phyloP scores from a whole-genome alignment of 2,797 vertebrate genomes.

The Lacerta bilineata region DNA sequence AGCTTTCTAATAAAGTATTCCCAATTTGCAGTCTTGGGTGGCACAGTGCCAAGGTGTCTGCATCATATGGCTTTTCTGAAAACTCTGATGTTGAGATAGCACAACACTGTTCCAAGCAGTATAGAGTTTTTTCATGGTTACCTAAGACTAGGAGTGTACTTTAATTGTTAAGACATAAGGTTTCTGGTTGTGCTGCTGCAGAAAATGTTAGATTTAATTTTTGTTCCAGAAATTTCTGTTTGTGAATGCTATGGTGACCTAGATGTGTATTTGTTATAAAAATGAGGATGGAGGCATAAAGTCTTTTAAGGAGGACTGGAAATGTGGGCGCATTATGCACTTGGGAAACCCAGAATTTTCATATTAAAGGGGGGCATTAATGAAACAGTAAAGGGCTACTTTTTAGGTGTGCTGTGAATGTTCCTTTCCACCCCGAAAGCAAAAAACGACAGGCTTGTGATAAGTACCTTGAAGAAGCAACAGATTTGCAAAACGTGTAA shows the following conservation, averaged over 20 bases:
- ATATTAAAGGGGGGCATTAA: background rate
- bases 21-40: too few species aligned
- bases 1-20: background rate
- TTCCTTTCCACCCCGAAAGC: slow-evolving; percentile 2
- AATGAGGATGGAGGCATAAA: background rate
- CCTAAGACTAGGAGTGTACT: background rate
- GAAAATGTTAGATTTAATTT: slow-evolving; percentile 16
- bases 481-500: background rate
- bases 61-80: background rate
- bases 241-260: background rate
- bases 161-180: background rate
- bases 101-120: background rate
- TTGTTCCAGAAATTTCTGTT: slow-evolving; percentile 4
- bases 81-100: background rate
- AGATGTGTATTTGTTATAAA: background rate
- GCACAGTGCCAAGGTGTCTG: background rate
- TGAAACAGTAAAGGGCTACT: background rate
- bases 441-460: slow-evolving; percentile 3
- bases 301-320: background rate
- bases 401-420: background rate
- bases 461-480: background rate
- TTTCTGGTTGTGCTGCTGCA: background rate
- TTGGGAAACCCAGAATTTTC: too few species aligned
- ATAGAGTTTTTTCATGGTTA: background rate
- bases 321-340: background rate